Conservation (phyloP, 1,140 invertebrate species). For the Drosophila albomicans region DNA sequence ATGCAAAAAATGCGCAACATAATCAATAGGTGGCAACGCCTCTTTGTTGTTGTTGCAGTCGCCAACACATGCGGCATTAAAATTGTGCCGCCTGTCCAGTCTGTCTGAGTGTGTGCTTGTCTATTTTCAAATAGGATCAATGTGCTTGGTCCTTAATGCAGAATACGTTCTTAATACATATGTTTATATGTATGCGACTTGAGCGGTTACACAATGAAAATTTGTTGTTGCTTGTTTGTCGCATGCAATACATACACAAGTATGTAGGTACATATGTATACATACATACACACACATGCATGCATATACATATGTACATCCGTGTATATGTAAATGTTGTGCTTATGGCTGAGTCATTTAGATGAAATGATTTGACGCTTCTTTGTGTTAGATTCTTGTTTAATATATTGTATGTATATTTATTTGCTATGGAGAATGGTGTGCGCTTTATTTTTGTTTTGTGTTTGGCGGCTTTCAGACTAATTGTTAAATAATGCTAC, state of each 20-base stretch:
- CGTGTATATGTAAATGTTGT: slow-evolving; percentile 22
- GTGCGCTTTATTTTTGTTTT: slow-evolving; percentile 33
- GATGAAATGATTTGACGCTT: slow-evolving; percentile 21
- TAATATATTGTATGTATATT: too few species aligned
- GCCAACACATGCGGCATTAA: slow-evolving; percentile 41
- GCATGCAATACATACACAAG: slow-evolving; percentile 9
- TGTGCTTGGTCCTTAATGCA: slow-evolving; percentile 24
- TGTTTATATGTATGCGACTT: slow-evolving; percentile 5
- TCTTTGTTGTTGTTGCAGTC: slow-evolving; percentile 39
- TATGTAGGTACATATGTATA: slow-evolving; percentile 3
- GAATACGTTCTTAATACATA: too few species aligned
- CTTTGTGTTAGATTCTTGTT: slow-evolving; percentile 27
- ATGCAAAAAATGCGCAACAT: slow-evolving; percentile 54
- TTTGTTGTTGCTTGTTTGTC: slow-evolving; percentile 9
- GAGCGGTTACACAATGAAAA: slow-evolving; percentile 68
- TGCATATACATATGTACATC: neutral
- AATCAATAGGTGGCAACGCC: slow-evolving; percentile 53
- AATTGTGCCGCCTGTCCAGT: slow-evolving; percentile 35
- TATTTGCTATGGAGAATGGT: slow-evolving; percentile 1
- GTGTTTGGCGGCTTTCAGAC: slow-evolving; percentile 41
- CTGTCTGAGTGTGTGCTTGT: slow-evolving; percentile 7
- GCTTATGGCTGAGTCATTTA: slow-evolving; percentile 43
- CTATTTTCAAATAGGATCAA: slow-evolving; percentile 27
- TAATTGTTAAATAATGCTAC: slow-evolving; percentile 25
- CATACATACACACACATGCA: neutral